Evolutionary conservation across 2,888 invertebrate species (phyloP).

Genomic region (Perithous albicinctus): DNA sequence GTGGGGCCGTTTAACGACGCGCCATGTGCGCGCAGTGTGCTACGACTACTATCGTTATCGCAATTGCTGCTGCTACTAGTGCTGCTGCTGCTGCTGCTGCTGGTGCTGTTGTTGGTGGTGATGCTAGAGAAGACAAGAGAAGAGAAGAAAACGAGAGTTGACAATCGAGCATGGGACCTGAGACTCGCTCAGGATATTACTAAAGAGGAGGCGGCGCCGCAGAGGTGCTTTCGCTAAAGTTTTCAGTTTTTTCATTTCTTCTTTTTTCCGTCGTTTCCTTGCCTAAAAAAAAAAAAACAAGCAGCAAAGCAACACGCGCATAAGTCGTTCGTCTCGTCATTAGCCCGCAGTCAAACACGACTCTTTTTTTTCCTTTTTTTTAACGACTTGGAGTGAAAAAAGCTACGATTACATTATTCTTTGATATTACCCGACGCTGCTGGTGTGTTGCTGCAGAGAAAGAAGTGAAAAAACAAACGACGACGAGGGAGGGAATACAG

Average conservation of each 20-base stretch:
- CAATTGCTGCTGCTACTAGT: constrained; percentile 24
- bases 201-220: constrained; percentile 8
- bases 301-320: constrained; percentile 20
- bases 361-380: too few relatives aligned
- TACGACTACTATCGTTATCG: constrained; percentile 46
- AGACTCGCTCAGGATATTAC: constrained; percentile 56
- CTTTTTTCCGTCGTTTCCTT: background rate
- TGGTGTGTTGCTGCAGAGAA: constrained; percentile 26
- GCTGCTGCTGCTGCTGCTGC: constrained; percentile 20
- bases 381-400: too few relatives aligned
- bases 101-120: too few relatives aligned
- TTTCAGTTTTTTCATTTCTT: background rate
- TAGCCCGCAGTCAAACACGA: background rate
- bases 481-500: constrained; percentile 31
- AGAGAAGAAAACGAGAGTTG: constrained; percentile 56
- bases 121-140: constrained; percentile 45
- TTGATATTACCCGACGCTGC: constrained; percentile 6
- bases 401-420: background rate
- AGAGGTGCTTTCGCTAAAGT: background rate
- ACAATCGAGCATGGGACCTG: constrained; percentile 64
- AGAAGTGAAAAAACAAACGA: background rate
- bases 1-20: constrained; percentile 60
- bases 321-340: background rate
- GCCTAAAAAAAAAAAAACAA: background rate
- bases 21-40: constrained; percentile 65